A percentile compares a stretch with the other conserved stretches of the same genome.
These are phyloP conservation scores for Nannoperca obscura DNA, from an alignment of 2,797 vertebrate species.

Conservation along the genomic window DNA sequence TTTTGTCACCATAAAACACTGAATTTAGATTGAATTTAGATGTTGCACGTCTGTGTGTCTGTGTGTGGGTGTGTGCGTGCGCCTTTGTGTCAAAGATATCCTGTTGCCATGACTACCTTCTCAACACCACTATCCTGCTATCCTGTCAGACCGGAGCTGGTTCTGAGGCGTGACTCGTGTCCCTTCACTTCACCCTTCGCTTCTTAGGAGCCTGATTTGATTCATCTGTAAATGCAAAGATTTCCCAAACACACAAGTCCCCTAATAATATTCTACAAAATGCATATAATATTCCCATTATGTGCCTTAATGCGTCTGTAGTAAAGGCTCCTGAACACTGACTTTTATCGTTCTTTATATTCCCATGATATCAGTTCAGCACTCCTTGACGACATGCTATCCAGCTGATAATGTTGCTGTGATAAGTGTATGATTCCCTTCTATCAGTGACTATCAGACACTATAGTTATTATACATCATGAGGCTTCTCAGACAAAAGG, in stretches of 20 bases:
- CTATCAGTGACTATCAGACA: constrained; percentile 40
- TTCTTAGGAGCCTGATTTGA: constrained; percentile 4
- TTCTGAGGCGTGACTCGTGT: not conserved
- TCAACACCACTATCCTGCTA: constrained; percentile 37
- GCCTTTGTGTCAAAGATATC: constrained; percentile 31
- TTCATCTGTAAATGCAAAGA: constrained; percentile 10
- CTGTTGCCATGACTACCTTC: constrained; percentile 64
- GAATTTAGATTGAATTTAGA: constrained; percentile 5
- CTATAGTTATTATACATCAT: constrained; percentile 43
- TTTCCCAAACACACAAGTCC: not conserved
- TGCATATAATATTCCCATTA: constrained; percentile 27
- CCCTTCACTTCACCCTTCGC: not conserved
- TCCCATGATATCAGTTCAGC: constrained; percentile 40
- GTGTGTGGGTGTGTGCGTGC: not conserved
- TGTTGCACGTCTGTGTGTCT: constrained; percentile 9
- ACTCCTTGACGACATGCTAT: constrained; percentile 35
- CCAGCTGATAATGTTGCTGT: constrained; percentile 33
- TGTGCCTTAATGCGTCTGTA: constrained; percentile 26
- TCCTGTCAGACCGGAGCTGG: constrained; percentile 33
- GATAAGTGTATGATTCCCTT: constrained; percentile 39
- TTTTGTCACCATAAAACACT: not conserved
- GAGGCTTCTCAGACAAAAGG: constrained; percentile 44
- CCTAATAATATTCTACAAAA: constrained; percentile 14
- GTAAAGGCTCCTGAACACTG: constrained; percentile 17
- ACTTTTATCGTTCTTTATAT: constrained; percentile 39